A percentile compares a stretch with the other conserved stretches of the same genome.
Evolutionary conservation across 2,797 vertebrate genomes (phyloP).

Genomic region (Girardinus metallicus): DNA sequence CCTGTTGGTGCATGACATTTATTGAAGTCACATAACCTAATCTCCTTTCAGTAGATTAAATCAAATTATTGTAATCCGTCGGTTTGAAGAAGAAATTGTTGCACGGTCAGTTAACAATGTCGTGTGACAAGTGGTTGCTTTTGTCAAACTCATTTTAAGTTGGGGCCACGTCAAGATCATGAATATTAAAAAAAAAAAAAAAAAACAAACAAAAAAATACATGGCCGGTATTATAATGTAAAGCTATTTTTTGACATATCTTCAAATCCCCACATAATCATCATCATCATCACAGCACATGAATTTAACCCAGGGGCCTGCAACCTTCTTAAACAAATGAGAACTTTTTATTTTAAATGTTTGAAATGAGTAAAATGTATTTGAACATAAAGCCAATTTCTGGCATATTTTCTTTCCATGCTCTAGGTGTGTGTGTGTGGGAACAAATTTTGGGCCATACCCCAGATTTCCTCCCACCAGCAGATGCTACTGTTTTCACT

Average conservation of each 20-base stretch:
- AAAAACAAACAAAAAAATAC: too few species aligned
- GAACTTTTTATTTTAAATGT: background rate
- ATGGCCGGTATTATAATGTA: too few species aligned
- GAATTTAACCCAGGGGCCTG: too few species aligned
- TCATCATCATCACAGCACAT: too few species aligned
- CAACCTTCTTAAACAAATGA: background rate
- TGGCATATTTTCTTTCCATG: background rate
- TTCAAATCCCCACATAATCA: too few species aligned
- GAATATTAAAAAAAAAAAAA: too few species aligned
- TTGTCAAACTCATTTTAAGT: background rate
- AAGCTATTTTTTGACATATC: too few species aligned
- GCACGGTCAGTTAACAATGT: background rate
- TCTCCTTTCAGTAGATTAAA: background rate
- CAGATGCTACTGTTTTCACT: background rate
- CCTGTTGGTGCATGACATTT: background rate
- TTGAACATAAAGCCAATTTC: background rate
- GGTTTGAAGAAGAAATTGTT: background rate
- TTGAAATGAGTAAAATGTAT: background rate
- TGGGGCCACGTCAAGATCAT: too few species aligned
- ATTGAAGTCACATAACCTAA: background rate
- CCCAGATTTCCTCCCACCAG: conserved; percentile 1
- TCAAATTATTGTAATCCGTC: background rate
- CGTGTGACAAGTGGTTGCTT: background rate
- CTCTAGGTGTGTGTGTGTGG: background rate
- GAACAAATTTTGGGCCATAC: background rate